phyloP scores from a whole-genome alignment of 2,888 invertebrate species.

The Acanthococcus lagerstroemiae region DNA sequence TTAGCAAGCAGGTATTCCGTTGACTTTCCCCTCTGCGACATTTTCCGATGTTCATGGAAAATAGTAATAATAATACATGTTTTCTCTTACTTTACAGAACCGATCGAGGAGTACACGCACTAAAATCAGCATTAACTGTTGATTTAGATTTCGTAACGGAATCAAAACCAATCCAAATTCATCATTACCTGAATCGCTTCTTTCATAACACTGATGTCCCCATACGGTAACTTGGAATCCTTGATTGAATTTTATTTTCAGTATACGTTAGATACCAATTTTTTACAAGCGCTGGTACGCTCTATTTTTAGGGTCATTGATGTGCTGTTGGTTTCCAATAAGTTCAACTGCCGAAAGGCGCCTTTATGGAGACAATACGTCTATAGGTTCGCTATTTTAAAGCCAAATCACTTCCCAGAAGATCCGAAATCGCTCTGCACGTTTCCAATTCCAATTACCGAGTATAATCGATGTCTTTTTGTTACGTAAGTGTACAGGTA shows the following conservation, averaged over 20 bases:
- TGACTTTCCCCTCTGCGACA: background rate
- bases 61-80: too few species aligned
- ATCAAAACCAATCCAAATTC: conserved; percentile 46
- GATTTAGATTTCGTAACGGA: conserved; percentile 51
- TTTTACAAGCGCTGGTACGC: too few species aligned
- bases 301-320: conserved; percentile 35
- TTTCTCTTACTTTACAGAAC: conserved; percentile 50
- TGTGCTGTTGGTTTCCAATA: conserved; percentile 49
- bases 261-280: too few species aligned
- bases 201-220: conserved; percentile 47
- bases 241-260: too few species aligned
- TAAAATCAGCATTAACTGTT: conserved; percentile 60
- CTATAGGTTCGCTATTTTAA: conserved; percentile 59
- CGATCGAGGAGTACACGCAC: conserved; percentile 74
- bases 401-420: conserved; percentile 37
- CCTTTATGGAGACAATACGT: conserved; percentile 62
- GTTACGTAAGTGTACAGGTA: conserved; percentile 54
- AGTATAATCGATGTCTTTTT: conserved; percentile 53
- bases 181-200: conserved; percentile 52
- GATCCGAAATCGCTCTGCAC: background rate
- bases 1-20: conserved; percentile 59
- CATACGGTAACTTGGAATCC: conserved; percentile 41
- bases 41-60: background rate
- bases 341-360: conserved; percentile 57
- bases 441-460: conserved; percentile 55